Base-by-base conservation (phyloP, 2,797 vertebrate species). In the Falco peregrinus region DNA sequence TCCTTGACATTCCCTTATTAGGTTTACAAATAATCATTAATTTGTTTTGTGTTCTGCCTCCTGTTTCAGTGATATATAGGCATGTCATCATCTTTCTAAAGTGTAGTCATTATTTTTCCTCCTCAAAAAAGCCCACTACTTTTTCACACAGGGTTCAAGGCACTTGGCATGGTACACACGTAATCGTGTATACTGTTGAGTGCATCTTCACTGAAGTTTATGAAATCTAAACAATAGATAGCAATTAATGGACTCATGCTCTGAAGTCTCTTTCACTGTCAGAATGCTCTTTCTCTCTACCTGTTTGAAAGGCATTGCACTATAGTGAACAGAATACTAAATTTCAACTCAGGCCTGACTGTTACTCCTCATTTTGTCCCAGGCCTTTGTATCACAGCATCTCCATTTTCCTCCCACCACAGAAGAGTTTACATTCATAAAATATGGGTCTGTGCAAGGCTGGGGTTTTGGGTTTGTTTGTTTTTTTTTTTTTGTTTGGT, bases 11-110 rank as follows among this genome's bases (percentile, higher is more conserved):
- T 96, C 91, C 90, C 87, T 95, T 96, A 95, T 96, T 94, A 96
- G 91, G 65, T 96, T 97, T 96, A 97, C 94, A 97, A 97, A 97
- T 97, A 97, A 95, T 96, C 97, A 96, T 97, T 97, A 96, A 96
- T 97, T 97, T 96, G 77, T 90, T 94, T 74, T 79, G 91, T 94
- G 96, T 84, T 94, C 95, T 97, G 93, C 91, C 91, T 94, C 95
- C 94, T 94, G 86, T 96, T 97, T 94, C 93, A 84, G 82, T 97
- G 94, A 97, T 96, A 88, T 93, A 97, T 97, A 96, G 96, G 86
- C 90, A 94, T 92, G 96, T 20, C 95, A 95, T 92, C 96, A 93
- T 88, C 73, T 95, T 96, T 87, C 95, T 84, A 85, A 90, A 96
- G 92, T 31, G 25, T 87, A 96, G 86, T 88, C 95, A 95, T 96